Percentiles rank a stretch among this genome's conserved stretches.
Evolutionary conservation across 2,888 invertebrate species (phyloP).

Genomic region (Acanthococcus lagerstroemiae): DNA sequence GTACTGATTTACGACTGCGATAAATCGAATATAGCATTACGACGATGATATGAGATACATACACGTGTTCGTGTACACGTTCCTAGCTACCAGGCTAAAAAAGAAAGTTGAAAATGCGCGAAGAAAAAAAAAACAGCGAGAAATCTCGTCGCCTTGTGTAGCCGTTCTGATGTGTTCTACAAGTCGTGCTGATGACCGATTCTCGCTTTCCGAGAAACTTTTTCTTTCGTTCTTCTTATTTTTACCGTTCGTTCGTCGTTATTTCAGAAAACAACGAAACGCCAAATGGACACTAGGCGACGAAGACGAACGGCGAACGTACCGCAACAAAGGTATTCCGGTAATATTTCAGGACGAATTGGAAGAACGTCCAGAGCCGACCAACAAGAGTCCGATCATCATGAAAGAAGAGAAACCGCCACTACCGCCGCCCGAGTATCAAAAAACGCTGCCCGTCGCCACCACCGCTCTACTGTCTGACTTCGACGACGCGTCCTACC

Average conservation of each 20-base stretch:
- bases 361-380: conserved; percentile 81
- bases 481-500: conserved; percentile 63
- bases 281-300: conserved; percentile 70
- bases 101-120: no score
- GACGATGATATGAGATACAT: no score
- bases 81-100: no score
- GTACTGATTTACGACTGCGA: no score
- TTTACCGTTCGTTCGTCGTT: neutral
- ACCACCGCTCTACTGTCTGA: conserved; percentile 38
- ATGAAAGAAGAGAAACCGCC: conserved; percentile 93
- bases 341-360: conserved; percentile 95
- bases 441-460: conserved; percentile 45
- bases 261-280: conserved; percentile 50
- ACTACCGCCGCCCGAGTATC: conserved; percentile 71
- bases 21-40: no score
- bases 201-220: no score
- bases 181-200: no score
- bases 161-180: no score
- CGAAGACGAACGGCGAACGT: conserved; percentile 71
- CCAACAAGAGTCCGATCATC: conserved; percentile 85
- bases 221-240: neutral
- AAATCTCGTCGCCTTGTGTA: no score
- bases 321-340: conserved; percentile 76
- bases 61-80: no score
- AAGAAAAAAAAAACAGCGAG: no score